Percentiles rank a stretch among this genome's conserved stretches.
Evolutionary conservation across 2,113 vertebrate species (phyloP).

Genomic region (Helogale parvula): DNA sequence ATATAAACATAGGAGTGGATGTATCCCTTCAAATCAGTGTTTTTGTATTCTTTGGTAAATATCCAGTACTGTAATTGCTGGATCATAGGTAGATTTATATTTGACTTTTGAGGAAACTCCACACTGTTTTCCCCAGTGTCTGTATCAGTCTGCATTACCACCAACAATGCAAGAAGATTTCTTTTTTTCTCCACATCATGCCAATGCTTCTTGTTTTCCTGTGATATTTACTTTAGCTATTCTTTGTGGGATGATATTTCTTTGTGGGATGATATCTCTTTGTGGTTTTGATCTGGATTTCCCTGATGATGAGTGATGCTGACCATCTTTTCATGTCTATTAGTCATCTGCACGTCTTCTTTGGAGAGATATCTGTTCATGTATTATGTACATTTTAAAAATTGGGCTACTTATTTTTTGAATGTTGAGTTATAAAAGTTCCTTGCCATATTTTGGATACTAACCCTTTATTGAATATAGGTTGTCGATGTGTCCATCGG

Average conservation of each 20-base stretch:
- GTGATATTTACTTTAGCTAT: background rate
- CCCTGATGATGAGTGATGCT: background rate
- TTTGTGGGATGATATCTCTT: background rate
- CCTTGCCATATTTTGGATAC: too few species aligned
- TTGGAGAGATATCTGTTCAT: too few species aligned
- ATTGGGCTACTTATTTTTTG: too few species aligned
- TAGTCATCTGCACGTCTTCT: background rate
- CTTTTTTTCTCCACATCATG: background rate
- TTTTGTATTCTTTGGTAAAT: background rate
- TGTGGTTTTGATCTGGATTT: background rate
- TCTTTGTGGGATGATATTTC: background rate
- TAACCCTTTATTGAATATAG: too few species aligned
- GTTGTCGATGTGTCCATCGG: too few species aligned
- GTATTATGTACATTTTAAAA: too few species aligned
- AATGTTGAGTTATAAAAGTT: background rate
- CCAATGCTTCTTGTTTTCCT: background rate
- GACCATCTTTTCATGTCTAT: background rate
- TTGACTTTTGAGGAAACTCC: background rate
- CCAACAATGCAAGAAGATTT: background rate
- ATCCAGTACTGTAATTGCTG: background rate
- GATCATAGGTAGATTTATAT: background rate
- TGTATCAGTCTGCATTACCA: background rate
- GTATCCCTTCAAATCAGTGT: too few species aligned
- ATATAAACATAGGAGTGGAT: background rate
- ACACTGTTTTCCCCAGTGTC: background rate